A percentile compares a stretch with the other conserved stretches of the same genome.
Evolutionary conservation across 2,888 invertebrate species (phyloP).

Genomic region (Aethes cnicana): DNA sequence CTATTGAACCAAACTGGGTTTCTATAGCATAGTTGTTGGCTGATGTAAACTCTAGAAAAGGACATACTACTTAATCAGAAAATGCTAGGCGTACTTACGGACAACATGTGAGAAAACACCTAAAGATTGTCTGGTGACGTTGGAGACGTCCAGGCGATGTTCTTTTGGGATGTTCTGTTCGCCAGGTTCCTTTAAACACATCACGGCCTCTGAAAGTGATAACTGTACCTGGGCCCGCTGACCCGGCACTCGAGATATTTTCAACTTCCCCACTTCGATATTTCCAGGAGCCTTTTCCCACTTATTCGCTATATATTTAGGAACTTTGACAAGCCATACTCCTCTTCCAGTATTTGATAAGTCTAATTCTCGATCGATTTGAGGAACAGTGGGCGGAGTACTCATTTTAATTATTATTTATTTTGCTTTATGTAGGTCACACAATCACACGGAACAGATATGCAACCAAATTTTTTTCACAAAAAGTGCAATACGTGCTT

Average conservation of each 20-base stretch:
- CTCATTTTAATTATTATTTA: slow-evolving; percentile 40
- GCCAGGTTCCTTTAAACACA: slow-evolving; percentile 89
- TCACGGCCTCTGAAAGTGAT: slow-evolving; percentile 89
- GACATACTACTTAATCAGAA: too few species aligned
- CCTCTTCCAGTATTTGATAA: slow-evolving; percentile 94
- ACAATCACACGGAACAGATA: too few species aligned
- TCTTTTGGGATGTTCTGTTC: slow-evolving; percentile 94
- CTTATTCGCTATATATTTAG: slow-evolving; percentile 96
- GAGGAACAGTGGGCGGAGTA: slow-evolving; percentile 60
- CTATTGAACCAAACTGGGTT: too few species aligned
- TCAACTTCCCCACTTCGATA: slow-evolving; percentile 95
- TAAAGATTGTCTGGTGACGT: slow-evolving; percentile 94
- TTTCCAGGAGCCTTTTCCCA: slow-evolving; percentile 97
- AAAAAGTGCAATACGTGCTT: too few species aligned
- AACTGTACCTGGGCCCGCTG: slow-evolving; percentile 94
- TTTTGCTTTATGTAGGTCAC: too few species aligned
- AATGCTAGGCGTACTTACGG: slow-evolving; percentile 79
- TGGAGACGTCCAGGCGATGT: slow-evolving; percentile 94
- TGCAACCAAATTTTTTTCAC: too few species aligned
- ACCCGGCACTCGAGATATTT: slow-evolving; percentile 90
- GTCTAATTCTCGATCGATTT: slow-evolving; percentile 91
- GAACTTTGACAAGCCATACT: slow-evolving; percentile 98
- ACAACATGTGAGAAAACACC: slow-evolving; percentile 94
- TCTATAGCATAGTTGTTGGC: too few species aligned
- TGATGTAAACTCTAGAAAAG: not conserved